Evolutionary conservation across 2,113 vertebrate genomes (phyloP), one percentile per base, ranked within the genome.

Genomic region (Emydocephalus ijimae): DNA sequence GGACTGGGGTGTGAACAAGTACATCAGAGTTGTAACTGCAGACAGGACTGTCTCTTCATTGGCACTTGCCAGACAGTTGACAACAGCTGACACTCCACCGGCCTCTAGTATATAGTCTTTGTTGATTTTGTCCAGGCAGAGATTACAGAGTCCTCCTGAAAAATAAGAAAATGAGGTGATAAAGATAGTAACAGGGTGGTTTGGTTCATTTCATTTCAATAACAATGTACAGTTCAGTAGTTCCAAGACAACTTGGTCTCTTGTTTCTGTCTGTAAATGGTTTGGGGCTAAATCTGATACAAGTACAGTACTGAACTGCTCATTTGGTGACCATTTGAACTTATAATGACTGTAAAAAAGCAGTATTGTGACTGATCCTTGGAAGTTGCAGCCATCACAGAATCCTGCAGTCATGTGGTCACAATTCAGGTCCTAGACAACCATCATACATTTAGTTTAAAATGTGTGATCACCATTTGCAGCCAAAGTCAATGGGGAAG

Each of bases 31-130:
- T 0, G 98, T 98, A 94, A 99, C 97, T 0, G 99, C 99, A 0
- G 99, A 99, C 86, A 99, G 95, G 48, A 99, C 98, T 0, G 99
- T 99, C 97, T 99, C 99, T 91, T 99, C 99, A 0, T 98, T 98
- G 69, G 95, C 95, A 74, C 98, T 99, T 14, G 99, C 99, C 93
- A 99, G 96, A 95, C 99, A 98, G 91, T 95, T 98, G 90, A 98
- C 98, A 29, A 99, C 97, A 64, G 98, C 95, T 0, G 97, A 94
- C 87, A 99, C 55, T 2, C 98, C 99, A 0, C 94, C 96, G 0
- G 97, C 97, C 96, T 98, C 97, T 95, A 99, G 95, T 96, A 99
- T 98, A 92, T 98, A 94, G 59, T 98, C 98, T 94, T 98, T 97
- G 95, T 98, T 99, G 43, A 97, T 96, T 54, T 96, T 98, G 94